Evolutionary conservation across 2,888 invertebrate species (phyloP).

Genomic region (Euzophera pinguis): DNA sequence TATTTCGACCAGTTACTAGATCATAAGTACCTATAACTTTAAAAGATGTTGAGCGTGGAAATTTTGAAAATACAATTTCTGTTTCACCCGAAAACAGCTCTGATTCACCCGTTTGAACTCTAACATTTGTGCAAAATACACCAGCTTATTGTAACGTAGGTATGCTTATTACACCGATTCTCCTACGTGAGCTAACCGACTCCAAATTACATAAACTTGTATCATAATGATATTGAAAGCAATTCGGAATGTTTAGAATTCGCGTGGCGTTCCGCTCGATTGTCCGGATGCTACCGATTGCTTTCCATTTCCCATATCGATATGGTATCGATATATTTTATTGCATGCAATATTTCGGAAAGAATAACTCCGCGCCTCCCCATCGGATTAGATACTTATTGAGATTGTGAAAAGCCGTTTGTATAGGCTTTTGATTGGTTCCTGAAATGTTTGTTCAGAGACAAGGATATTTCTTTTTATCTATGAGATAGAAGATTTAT

Average conservation of each 20-base stretch:
- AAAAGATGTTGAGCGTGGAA: background rate
- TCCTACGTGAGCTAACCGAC: slow-evolving; percentile 1
- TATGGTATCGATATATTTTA: slow-evolving; percentile 50
- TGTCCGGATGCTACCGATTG: slow-evolving; percentile 54
- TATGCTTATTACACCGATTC: slow-evolving; percentile 2
- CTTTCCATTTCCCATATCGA: slow-evolving; percentile 62
- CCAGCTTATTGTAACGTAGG: slow-evolving; percentile 3
- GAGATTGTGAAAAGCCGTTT: slow-evolving; percentile 36
- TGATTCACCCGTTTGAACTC: background rate
- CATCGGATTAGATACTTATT: slow-evolving; percentile 52
- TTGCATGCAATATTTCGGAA: slow-evolving; percentile 66
- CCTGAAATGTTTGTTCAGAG: slow-evolving; percentile 25
- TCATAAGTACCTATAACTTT: too few relatives aligned
- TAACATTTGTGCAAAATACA: background rate
- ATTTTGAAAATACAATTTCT: background rate
- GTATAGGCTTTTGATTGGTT: slow-evolving; percentile 66
- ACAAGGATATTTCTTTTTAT: background rate
- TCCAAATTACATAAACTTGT: slow-evolving; percentile 12
- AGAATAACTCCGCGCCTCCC: slow-evolving; percentile 45
- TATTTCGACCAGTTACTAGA: too few relatives aligned
- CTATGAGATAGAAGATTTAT: background rate
- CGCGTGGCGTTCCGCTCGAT: slow-evolving; percentile 35
- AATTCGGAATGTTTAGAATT: slow-evolving; percentile 16
- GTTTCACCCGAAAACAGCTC: background rate
- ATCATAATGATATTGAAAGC: slow-evolving; percentile 14